phyloP scores from a whole-genome alignment of 2,113 vertebrate genomes.

The Sporophila hypoxantha region DNA sequence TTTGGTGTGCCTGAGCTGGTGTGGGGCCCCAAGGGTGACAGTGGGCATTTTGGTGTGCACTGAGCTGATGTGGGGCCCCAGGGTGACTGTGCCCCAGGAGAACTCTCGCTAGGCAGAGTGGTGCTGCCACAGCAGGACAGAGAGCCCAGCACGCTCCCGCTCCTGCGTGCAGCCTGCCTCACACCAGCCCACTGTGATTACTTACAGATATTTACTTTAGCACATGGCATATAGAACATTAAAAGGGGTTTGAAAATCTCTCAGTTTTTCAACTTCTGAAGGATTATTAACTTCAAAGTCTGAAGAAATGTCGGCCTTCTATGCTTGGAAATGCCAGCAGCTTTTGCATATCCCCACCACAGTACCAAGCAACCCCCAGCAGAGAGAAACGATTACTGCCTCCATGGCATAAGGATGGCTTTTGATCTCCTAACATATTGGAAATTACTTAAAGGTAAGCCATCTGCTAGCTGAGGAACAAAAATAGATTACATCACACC shows the following conservation, averaged over 20 bases:
- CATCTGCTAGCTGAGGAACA: conserved; percentile 80
- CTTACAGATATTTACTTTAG: conserved; percentile 69
- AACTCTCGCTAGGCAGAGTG: not conserved
- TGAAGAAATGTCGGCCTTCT: conserved; percentile 91
- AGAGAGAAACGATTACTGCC: conserved; percentile 83
- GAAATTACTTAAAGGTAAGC: conserved; percentile 92
- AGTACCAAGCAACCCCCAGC: conserved; percentile 77
- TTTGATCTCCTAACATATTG: conserved; percentile 93
- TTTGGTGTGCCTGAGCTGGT: too few relatives aligned
- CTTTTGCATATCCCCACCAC: conserved; percentile 83
- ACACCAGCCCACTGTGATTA: conserved; percentile 11
- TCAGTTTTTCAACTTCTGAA: conserved; percentile 84
- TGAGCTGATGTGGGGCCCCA: too few relatives aligned
- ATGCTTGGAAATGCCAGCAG: conserved; percentile 95
- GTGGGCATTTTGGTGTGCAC: too few relatives aligned
- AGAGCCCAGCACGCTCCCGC: accelerated
- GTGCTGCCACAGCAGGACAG: not conserved
- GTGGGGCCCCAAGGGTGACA: too few relatives aligned
- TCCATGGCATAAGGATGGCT: conserved; percentile 74
- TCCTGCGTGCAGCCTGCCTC: not conserved
- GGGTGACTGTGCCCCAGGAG: not conserved
- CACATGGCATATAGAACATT: conserved; percentile 73
- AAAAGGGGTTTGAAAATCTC: conserved; percentile 71
- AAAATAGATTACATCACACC: conserved; percentile 90
- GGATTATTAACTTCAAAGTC: conserved; percentile 98